Conservation (phyloP, 2,888 invertebrate genomes). For the Hipparchia sbordonii region DNA sequence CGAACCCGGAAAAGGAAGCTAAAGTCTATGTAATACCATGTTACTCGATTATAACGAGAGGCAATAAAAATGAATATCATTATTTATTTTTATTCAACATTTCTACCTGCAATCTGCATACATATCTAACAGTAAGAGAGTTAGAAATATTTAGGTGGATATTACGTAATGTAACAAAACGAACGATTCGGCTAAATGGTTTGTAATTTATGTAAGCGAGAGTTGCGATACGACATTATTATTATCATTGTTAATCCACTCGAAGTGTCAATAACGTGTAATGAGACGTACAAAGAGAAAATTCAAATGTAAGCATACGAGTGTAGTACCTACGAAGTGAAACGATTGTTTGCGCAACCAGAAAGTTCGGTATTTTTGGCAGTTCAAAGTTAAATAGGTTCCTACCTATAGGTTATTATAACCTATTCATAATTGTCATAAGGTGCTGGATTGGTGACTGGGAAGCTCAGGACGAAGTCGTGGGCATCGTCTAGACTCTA, state of each 20-base stretch:
- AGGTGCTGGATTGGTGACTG: no score
- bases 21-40: no score
- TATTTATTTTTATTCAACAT: neutral
- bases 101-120: neutral
- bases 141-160: neutral
- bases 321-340: neutral
- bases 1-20: no score
- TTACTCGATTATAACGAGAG: no score
- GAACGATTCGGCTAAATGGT: neutral
- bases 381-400: no score
- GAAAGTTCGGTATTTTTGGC: neutral
- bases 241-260: constrained; percentile 18
- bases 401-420: no score
- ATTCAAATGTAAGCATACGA: constrained; percentile 15
- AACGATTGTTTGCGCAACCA: constrained; percentile 9
- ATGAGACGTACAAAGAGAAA: constrained; percentile 23
- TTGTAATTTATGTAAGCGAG: neutral
- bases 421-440: no score
- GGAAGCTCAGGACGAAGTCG: no score
- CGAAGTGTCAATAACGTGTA: constrained; percentile 16
- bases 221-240: constrained; percentile 1
- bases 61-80: no score
- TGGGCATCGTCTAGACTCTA: no score
- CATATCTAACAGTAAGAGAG: neutral
- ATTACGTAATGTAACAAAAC: neutral